Evolutionary conservation across 2,113 vertebrate genomes (phyloP), one percentile per base, ranked within the genome.

Genomic region (Halcyon malimbica): DNA sequence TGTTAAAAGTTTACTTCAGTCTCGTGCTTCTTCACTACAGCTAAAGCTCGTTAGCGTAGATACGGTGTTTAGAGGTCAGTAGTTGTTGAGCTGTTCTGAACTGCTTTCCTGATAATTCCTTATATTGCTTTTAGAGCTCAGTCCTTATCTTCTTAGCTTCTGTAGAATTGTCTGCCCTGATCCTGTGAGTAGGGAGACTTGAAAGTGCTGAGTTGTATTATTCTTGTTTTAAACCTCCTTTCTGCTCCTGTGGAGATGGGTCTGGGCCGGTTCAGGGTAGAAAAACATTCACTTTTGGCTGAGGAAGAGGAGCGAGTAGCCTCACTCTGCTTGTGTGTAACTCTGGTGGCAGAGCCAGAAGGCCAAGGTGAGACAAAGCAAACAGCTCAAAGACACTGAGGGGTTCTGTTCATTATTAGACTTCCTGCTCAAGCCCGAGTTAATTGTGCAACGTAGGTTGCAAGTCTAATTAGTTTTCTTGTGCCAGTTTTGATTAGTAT

Each of bases 291-390:
- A 2, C 18, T 48, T 39, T 35, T 21, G 11, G 26, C 9, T 29
- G 31, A 12, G n/a, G 37, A 60, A 44, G 42, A 44, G 53, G 35
- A 76, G 31, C 37, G 3, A 28, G 5, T 6, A 10, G 31, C 4
- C 0, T 46, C 6, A 0, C 59, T 46, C 33, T 71, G 31, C 13
- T 62, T 28, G 1, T 4, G 2, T 13, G n/a, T 12, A 11, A 1
- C 18, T 57, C 29, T 5, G 60, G 39, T 29, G 63, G 17, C 44
- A 46, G 44, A 46, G 31, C 48, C 59, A 18, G 44, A n/a, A 80
- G 37, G 21, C 65, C 57, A 10, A n/a, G 57, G 44, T 35, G 29
- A 19, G 37, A 20, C 39, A 70, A 50, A 29, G 19, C 54, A 39
- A 77, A 35, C 5, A 5, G 2, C 31, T 54, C 48, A 11, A 18